A percentile compares a stretch with the other conserved stretches of the same genome.
phyloP scores from a whole-genome alignment of 2,888 invertebrate species.

The Loripinus fragilis region DNA sequence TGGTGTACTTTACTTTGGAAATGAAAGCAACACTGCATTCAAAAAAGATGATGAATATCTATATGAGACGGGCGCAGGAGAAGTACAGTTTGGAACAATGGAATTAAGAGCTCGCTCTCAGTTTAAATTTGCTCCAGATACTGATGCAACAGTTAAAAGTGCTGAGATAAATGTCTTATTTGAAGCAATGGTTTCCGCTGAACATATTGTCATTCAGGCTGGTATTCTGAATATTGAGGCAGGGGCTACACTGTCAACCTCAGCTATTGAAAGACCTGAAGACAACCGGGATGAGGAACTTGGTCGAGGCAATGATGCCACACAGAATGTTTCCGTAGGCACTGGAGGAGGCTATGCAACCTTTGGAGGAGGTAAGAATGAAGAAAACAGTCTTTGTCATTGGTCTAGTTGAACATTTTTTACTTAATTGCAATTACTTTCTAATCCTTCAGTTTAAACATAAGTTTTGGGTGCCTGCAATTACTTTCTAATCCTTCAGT shows the following conservation, averaged over 20 bases:
- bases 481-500: no score
- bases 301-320: constrained; percentile 57
- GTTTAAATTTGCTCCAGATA: constrained; percentile 63
- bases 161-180: constrained; percentile 67
- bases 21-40: constrained; percentile 66
- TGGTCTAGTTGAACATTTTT: no score
- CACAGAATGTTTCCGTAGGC: constrained; percentile 26
- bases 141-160: constrained; percentile 50
- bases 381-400: no score
- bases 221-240: constrained; percentile 68
- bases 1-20: constrained; percentile 62
- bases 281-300: constrained; percentile 61
- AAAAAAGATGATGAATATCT: constrained; percentile 47
- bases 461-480: no score
- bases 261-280: constrained; percentile 64
- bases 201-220: constrained; percentile 63
- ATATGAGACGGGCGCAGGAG: constrained; percentile 54
- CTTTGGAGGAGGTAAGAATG: constrained; percentile 64
- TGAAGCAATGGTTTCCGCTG: constrained; percentile 68
- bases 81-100: constrained; percentile 63
- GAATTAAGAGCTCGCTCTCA: constrained; percentile 67
- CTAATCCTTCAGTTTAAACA: no score
- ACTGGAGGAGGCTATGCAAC: constrained; percentile 74
- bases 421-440: no score
- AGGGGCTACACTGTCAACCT: constrained; percentile 67